Evolutionary conservation across 1,140 invertebrate genomes (phyloP), one percentile per base, ranked within the genome.

Genomic region (Helicoverpa zea): DNA sequence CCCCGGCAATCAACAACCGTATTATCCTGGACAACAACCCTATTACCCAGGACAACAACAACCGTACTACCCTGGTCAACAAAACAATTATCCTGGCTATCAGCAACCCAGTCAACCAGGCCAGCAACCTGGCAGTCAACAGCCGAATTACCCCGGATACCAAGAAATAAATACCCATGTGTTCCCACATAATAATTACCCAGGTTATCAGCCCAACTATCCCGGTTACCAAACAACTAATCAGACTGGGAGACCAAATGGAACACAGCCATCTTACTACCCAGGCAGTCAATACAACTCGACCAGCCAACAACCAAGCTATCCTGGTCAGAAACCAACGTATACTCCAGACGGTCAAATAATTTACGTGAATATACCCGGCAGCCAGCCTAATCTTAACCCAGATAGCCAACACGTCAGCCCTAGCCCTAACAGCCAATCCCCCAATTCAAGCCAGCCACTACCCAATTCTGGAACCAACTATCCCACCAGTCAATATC

Each of bases 21-120:
- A 74, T 16, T 63, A 80, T 23, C 80, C 76, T 9, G 73, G 77
- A 16, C 56, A 66, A 66, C 58, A 72, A 14, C 23, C 66, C 29
- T 5, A 30, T 56, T 59, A 79, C 54, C 66, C 54, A 0, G 66
- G 66, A 56, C 70, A 70, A 59, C 75, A 51, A 64, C 43, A 59
- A 9, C 35, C 61, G 3, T n/a, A n/a, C 18, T 68, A 83, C 56
- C 73, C 66, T 43, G 74, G 73, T 43, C 66, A 43, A 29, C 52
- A n/a, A 58, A 72, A 54, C 13, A 54, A 72, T 56, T 54, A 72
- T 1, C 78, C 78, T 30, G 59, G 47, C n/a, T 54, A 70, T 58
- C 54, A 52, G 12, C 66, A 43, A 30, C 52, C 78, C 9, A 18
- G 30, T 13, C 13, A 66, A 1, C 35, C 35, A 5, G 23, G 49